These are phyloP conservation scores for Bothrops jararaca DNA, from an alignment of 2,113 vertebrate genomes.

Conservation along the genomic window DNA sequence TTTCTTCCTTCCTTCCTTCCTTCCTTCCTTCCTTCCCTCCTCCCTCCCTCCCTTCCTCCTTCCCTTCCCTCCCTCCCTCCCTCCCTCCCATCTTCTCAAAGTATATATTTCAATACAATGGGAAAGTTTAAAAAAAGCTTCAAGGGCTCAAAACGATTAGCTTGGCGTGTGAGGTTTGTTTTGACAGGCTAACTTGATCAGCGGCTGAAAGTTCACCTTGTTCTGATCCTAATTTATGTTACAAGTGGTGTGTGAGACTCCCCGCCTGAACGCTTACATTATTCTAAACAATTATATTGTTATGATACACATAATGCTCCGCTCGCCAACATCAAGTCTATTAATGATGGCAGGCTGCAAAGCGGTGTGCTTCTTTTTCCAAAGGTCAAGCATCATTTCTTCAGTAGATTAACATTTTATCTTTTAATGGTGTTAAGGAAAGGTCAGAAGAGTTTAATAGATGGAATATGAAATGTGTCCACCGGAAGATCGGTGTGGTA, in stretches of 20 bases:
- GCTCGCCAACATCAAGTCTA: conserved; percentile 59
- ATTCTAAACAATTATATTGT: conserved; percentile 61
- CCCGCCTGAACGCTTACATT: conserved; percentile 53
- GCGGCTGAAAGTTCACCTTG: conserved; percentile 42
- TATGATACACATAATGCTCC: conserved; percentile 54
- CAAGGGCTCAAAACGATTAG: conserved; percentile 43
- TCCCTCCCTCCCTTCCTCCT: neutral
- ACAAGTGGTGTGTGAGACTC: conserved; percentile 15
- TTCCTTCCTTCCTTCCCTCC: conserved; percentile 10
- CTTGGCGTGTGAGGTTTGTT: conserved; percentile 10
- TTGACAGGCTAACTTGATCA: conserved; percentile 47
- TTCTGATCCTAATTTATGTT: conserved; percentile 50
- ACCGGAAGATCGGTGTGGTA: conserved; percentile 71
- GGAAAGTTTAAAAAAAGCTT: conserved; percentile 36
- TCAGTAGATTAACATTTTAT: conserved; percentile 84
- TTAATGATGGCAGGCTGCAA: conserved; percentile 53
- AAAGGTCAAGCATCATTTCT: conserved; percentile 87
- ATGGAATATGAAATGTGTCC: conserved; percentile 71
- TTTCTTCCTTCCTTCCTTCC: conserved; percentile 2
- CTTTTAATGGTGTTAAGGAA: conserved; percentile 79
- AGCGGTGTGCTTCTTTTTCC: conserved; percentile 66
- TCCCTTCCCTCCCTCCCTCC: conserved; percentile 13
- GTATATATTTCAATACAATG: conserved; percentile 12
- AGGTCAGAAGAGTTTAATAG: conserved; percentile 75
- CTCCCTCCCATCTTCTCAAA: conserved; percentile 16